Evolutionary conservation across 2,113 vertebrate species (phyloP).

Genomic region (Herpailurus yagouaroundi): DNA sequence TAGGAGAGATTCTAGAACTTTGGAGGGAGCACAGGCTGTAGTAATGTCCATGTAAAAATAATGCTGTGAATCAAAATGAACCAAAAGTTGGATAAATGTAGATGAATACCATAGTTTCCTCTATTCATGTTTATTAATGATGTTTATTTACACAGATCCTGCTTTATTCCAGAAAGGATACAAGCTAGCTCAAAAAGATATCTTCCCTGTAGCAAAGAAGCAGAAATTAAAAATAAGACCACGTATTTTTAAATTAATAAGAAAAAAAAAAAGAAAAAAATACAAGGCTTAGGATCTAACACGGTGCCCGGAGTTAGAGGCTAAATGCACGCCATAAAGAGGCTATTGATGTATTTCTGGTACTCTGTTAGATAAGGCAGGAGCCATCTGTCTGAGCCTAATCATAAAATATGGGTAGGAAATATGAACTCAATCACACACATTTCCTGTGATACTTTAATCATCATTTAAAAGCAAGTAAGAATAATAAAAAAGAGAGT

Average conservation of each 20-base stretch:
- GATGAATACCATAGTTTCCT: not conserved
- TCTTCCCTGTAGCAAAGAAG: not conserved
- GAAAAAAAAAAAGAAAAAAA: not conserved
- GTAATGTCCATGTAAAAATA: not conserved
- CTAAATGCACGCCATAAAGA: not conserved
- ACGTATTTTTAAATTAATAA: not conserved
- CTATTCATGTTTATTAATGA: not conserved
- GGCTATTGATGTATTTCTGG: not conserved
- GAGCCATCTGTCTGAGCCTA: not conserved
- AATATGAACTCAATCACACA: constrained; percentile 12
- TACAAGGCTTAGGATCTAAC: not conserved
- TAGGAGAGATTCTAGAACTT: not conserved
- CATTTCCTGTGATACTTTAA: constrained; percentile 53
- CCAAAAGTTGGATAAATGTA: not conserved
- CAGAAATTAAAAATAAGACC: not conserved
- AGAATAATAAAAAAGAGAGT: constrained; percentile 37
- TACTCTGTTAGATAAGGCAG: not conserved
- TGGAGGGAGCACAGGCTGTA: not conserved
- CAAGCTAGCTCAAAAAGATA: not conserved
- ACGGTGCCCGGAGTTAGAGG: not conserved
- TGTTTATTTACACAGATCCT: not conserved
- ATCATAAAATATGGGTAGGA: constrained; percentile 16
- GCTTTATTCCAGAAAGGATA: not conserved
- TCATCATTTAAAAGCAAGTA: constrained; percentile 47
- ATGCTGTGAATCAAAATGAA: not conserved